A percentile compares a stretch with the other conserved stretches of the same genome.
phyloP scores from a whole-genome alignment of 1,140 invertebrate species.

The Vanessa atalanta region DNA sequence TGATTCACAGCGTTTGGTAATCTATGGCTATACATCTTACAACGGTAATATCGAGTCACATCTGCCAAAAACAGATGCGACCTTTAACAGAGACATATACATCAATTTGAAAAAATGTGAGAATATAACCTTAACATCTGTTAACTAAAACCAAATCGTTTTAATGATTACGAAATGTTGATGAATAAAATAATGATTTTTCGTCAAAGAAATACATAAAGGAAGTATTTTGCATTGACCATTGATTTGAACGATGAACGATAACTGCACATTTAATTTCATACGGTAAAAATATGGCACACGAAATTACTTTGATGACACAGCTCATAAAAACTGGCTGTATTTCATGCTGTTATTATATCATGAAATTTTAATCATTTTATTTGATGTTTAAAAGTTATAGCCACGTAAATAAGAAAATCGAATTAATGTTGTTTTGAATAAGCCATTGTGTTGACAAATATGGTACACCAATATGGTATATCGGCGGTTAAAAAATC shows the following conservation, averaged over 20 bases:
- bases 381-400: constrained; percentile 25
- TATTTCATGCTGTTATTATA: constrained; percentile 28
- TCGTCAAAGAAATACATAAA: not conserved
- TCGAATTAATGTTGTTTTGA: constrained; percentile 12
- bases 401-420: constrained; percentile 25
- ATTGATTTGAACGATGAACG: constrained; percentile 5
- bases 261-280: not conserved
- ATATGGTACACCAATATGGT: constrained; percentile 24
- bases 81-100: too few species aligned
- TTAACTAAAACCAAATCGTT: too few species aligned
- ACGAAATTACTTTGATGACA: constrained; percentile 30
- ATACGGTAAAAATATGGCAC: constrained; percentile 15
- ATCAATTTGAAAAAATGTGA: too few species aligned
- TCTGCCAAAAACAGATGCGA: too few species aligned
- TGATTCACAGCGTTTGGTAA: too few species aligned
- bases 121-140: too few species aligned
- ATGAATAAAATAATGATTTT: not conserved
- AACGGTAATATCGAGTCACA: too few species aligned
- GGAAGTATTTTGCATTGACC: constrained; percentile 5
- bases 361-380: constrained; percentile 34
- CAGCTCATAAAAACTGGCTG: constrained; percentile 15
- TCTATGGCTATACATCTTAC: too few species aligned
- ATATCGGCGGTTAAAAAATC: constrained; percentile 20
- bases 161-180: too few species aligned
- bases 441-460: constrained; percentile 33